Conservation (phyloP, 1,140 invertebrate species). For the Drosophila nikananu region DNA sequence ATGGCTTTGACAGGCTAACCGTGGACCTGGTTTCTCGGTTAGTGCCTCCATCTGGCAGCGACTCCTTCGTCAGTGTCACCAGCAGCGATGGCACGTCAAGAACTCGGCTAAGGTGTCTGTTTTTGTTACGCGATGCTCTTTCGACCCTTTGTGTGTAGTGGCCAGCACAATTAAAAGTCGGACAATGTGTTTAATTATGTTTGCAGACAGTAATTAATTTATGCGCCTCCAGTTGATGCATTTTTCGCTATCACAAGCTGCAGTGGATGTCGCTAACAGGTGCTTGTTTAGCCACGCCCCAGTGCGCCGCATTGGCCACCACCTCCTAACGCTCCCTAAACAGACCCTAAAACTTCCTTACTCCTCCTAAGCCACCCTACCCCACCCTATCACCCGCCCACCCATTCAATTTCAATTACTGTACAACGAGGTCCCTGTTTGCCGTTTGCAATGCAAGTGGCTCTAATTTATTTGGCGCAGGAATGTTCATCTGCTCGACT, state of each 20-base stretch:
- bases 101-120: slow-evolving; percentile 20
- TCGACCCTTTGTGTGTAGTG: slow-evolving; percentile 39
- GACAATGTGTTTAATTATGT: slow-evolving; percentile 38
- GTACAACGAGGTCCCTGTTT: slow-evolving; percentile 32
- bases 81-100: slow-evolving; percentile 58
- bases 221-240: slow-evolving; percentile 23
- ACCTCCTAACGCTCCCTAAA: background rate
- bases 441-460: slow-evolving; percentile 29
- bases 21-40: slow-evolving; percentile 14
- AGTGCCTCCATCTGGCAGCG: slow-evolving; percentile 15
- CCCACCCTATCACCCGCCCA: background rate
- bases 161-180: slow-evolving; percentile 28
- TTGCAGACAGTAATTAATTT: slow-evolving; percentile 43
- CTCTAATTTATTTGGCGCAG: slow-evolving; percentile 46
- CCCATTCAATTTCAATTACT: slow-evolving; percentile 52
- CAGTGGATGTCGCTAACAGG: slow-evolving; percentile 15
- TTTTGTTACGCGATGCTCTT: slow-evolving; percentile 33
- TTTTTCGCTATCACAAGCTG: background rate
- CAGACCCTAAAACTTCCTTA: background rate
- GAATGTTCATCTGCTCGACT: slow-evolving; percentile 52
- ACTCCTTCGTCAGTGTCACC: slow-evolving; percentile 67
- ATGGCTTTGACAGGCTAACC: slow-evolving; percentile 29
- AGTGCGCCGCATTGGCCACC: slow-evolving; percentile 12
- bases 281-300: slow-evolving; percentile 21
- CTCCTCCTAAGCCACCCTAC: background rate